Evolutionary conservation across 2,113 vertebrate species (phyloP), one percentile per base, ranked within the genome.

Genomic region (Podarcis muralis): DNA sequence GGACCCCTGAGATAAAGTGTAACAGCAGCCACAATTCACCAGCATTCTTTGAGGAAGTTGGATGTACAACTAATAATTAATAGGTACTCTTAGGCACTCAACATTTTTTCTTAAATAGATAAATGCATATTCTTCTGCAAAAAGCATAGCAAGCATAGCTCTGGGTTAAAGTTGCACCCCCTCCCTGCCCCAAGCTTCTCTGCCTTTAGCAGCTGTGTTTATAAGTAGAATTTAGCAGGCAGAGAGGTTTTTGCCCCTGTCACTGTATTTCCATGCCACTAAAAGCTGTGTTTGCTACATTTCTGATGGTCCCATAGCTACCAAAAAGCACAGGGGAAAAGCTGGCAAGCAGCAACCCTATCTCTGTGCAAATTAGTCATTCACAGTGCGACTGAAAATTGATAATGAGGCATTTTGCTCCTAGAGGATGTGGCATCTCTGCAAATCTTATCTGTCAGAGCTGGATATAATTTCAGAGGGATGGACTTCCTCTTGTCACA

Each of bases 331-430:
- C 77, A 30, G 11, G 20, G 27, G 12, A 43, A 43, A 69, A 0
- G 0, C 12, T 0, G 0, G 48, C 0, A 0, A 32, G 48, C 0
- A 32, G 48, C 0, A 0, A 32, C 84, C 43, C 81, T 65, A 87
- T 12, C 76, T 82, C 79, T 8, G 23, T 23, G 84, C 66, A 72
- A 40, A 0, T 0, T 0, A 53, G 1, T 87, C 76, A 13, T 0
- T 1, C 87, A 4, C 0, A 0, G 0, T 1, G 65, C 65, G 2
- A 4, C 69, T 4, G 62, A 40, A 3, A 68, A 84, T 22, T 90
- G 72, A 66, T 89, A 84, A n/a, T 66, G 92, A 76, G 72, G 9
- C 0, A 2, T 25, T 79, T 85, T 80, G 62, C 59, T 72, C 84
- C 85, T n/a, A 68, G 72, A 15, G 69, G 11, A 85, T 53, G 48